Conservation (phyloP, 2,888 invertebrate species). For the Bombylius discolor region DNA sequence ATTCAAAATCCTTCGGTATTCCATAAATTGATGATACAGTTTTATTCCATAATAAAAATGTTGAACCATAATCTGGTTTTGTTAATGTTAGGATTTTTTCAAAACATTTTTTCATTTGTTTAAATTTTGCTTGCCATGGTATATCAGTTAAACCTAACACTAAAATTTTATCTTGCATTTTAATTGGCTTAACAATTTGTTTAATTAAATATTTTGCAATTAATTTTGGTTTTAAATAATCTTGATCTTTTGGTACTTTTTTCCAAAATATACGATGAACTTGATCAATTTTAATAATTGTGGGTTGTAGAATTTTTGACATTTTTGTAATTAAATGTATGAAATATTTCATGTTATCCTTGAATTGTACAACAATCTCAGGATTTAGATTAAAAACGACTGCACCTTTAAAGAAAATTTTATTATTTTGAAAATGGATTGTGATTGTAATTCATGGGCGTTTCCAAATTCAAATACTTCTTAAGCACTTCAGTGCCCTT, state of each 20-base stretch:
- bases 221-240: constrained; percentile 38
- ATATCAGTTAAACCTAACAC: constrained; percentile 41
- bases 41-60: constrained; percentile 26
- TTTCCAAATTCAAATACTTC: too few species aligned
- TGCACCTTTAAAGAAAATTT: constrained; percentile 31
- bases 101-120: constrained; percentile 24
- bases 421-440: neutral
- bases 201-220: constrained; percentile 41
- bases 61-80: constrained; percentile 30
- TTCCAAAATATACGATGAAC: constrained; percentile 45
- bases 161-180: constrained; percentile 41
- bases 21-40: constrained; percentile 21
- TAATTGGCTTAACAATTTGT: constrained; percentile 40
- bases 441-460: too few species aligned
- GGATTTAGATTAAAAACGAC: constrained; percentile 52
- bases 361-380: constrained; percentile 45
- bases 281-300: constrained; percentile 44
- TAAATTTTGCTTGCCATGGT: constrained; percentile 39
- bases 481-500: too few species aligned
- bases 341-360: constrained; percentile 47
- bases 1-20: constrained; percentile 18
- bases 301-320: constrained; percentile 44
- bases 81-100: constrained; percentile 29
- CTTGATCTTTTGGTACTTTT: constrained; percentile 31
- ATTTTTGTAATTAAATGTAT: constrained; percentile 50